Evolutionary conservation across 2,888 invertebrate species (phyloP), one percentile per base, ranked within the genome.

Genomic region (Drepanosiphum platanoidis): DNA sequence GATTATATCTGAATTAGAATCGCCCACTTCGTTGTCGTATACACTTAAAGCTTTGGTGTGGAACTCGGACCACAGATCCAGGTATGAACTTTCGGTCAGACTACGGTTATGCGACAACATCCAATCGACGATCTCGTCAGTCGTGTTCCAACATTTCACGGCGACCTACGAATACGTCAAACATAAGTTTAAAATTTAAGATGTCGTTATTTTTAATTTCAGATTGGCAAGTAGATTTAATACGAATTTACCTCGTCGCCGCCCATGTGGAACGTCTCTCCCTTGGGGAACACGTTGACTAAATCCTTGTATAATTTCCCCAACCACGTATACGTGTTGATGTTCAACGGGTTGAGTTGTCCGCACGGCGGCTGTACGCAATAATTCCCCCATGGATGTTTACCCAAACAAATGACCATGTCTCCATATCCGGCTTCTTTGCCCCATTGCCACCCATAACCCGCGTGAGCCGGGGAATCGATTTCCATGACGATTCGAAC

Each of bases 301-400:
- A 94, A 91, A 88, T 95, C 95, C 86, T 90, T 90, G 89, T 94
- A 95, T n/a, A 96, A 90, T 86, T 93, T 92, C 58, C 92, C 90
- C 46, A 96, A 90, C 3, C 95, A 92, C 0, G 90, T 89, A 89
- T 94, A 95, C 87, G 94, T 91, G 83, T 93, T 92, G 0, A 92
- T 91, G 89, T 96, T 96, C 3, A 93, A 91, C 0, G 95, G 95
- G 89, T 96, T 96, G 22, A 96, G 90, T 89, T 96, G 96, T 0
- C 96, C 96, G 88, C 96, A 96, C 0, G 96, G 96, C 3, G 96
- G 95, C 89, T 96, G 94, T 81, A 95, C 92, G 89, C 96, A 96
- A 87, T 91, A 92, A 0, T 91, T 89, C 2, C 94, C 91, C 95
- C 95, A 96, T 0, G 94, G 93, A 86, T 92, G 91, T 87, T 91